phyloP scores from a whole-genome alignment of 2,888 invertebrate genomes.

The Cremastinae sp. region DNA sequence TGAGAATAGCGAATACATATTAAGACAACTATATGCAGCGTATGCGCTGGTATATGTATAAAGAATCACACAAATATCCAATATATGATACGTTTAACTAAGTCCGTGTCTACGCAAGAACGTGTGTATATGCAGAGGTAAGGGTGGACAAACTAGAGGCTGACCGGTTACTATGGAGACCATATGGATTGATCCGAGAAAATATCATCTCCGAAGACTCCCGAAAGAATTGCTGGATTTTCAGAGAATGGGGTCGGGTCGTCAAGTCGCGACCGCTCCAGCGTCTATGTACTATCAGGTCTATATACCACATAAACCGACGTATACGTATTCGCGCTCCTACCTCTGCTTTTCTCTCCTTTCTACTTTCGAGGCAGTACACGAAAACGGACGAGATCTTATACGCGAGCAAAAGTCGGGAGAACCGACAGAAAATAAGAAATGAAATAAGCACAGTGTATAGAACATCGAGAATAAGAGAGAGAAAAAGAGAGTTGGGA shows the following conservation, averaged over 20 bases:
- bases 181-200: conserved; percentile 80
- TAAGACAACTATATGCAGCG: too few species aligned
- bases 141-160: conserved; percentile 76
- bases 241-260: conserved; percentile 72
- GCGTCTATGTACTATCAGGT: conserved; percentile 39
- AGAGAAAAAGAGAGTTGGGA: conserved; percentile 8
- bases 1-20: too few species aligned
- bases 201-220: conserved; percentile 80
- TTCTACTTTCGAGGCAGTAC: conserved; percentile 45
- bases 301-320: conserved; percentile 38
- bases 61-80: background rate
- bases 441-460: conserved; percentile 49
- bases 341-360: conserved; percentile 32
- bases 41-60: conserved; percentile 20
- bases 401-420: conserved; percentile 55
- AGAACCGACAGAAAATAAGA: conserved; percentile 53
- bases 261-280: conserved; percentile 59
- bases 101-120: background rate
- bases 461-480: conserved; percentile 22
- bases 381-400: conserved; percentile 42
- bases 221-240: conserved; percentile 79
- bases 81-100: conserved; percentile 12
- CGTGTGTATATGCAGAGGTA: conserved; percentile 50
- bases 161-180: conserved; percentile 79
- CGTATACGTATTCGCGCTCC: conserved; percentile 18